A percentile compares a stretch with the other conserved stretches of the same genome.
Evolutionary conservation across 2,797 vertebrate species (phyloP).

Genomic region (Mormyrus proboscirostris): DNA sequence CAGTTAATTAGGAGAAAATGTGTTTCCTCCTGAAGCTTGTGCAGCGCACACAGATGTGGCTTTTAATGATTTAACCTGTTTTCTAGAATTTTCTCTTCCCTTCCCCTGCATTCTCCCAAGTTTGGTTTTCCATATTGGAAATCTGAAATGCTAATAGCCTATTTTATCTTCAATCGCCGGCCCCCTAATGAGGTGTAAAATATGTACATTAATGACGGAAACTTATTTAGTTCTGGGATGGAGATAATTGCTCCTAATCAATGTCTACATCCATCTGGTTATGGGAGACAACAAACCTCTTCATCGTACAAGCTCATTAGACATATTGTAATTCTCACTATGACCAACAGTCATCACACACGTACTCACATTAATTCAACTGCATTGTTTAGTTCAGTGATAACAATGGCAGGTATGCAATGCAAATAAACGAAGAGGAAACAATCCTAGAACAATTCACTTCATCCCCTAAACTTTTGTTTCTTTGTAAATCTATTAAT

Average conservation of each 20-base stretch:
- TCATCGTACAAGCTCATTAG: slow-evolving; percentile 79
- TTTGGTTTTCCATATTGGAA: slow-evolving; percentile 57
- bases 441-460: not conserved
- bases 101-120: slow-evolving; percentile 27
- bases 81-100: slow-evolving; percentile 33
- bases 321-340: slow-evolving; percentile 66
- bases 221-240: slow-evolving; percentile 85
- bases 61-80: slow-evolving; percentile 57
- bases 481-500: not conserved
- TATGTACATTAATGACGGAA: slow-evolving; percentile 78
- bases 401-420: not conserved
- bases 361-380: slow-evolving; percentile 55
- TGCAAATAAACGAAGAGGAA: not conserved
- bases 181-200: slow-evolving; percentile 80
- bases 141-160: slow-evolving; percentile 71
- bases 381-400: slow-evolving; percentile 36
- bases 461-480: not conserved
- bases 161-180: slow-evolving; percentile 56
- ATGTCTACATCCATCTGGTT: slow-evolving; percentile 85
- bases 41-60: slow-evolving; percentile 63
- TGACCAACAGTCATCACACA: slow-evolving; percentile 54
- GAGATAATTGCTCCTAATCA: slow-evolving; percentile 94
- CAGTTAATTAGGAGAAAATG: slow-evolving; percentile 66
- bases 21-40: slow-evolving; percentile 56
- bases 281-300: slow-evolving; percentile 85